Evolutionary conservation across 2,888 invertebrate species (phyloP).

Genomic region (Euplagia quadripunctaria): DNA sequence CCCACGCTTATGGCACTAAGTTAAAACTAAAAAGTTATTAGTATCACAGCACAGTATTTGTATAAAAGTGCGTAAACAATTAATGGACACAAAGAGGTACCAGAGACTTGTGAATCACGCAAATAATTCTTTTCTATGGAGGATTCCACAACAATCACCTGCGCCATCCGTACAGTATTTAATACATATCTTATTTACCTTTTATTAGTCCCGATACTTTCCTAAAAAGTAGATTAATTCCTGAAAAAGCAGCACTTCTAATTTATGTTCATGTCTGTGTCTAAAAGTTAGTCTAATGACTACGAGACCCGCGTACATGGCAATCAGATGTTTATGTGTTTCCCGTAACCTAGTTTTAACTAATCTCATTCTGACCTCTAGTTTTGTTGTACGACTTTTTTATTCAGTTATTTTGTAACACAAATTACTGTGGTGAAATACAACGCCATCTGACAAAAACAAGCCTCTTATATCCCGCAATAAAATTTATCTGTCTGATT

Average conservation of each 20-base stretch:
- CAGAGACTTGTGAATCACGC: too few species aligned
- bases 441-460: not conserved
- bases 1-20: too few species aligned
- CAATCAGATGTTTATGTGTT: conserved; percentile 45
- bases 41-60: too few species aligned
- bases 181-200: not conserved
- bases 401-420: not conserved
- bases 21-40: too few species aligned
- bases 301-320: conserved; percentile 22
- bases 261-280: conserved; percentile 35
- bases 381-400: conserved; percentile 7
- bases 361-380: conserved; percentile 38
- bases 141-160: not conserved
- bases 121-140: too few species aligned
- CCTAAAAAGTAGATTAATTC: conserved; percentile 2
- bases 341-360: conserved; percentile 34
- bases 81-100: too few species aligned
- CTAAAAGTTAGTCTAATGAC: conserved; percentile 40
- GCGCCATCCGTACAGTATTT: not conserved
- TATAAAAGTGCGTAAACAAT: too few species aligned
- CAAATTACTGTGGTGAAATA: not conserved
- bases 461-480: too few species aligned
- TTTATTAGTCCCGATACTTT: not conserved
- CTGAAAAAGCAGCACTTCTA: conserved; percentile 22
- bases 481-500: not conserved